Percentiles rank a stretch among this genome's conserved stretches.
phyloP scores from a whole-genome alignment of 2,113 vertebrate species.

The Xiphophorus couchianus region DNA sequence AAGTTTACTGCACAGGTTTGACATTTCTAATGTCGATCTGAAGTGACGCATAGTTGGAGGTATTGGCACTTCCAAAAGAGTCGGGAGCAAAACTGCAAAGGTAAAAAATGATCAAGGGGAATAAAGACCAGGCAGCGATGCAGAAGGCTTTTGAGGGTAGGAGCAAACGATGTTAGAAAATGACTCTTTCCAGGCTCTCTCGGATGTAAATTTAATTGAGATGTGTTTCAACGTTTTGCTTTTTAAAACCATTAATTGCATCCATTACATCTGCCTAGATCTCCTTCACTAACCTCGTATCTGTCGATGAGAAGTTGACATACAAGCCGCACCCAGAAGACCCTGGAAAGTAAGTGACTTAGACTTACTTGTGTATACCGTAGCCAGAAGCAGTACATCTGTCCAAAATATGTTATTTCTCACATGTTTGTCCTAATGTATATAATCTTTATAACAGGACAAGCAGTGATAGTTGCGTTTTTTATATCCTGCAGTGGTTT shows the following conservation, averaged over 20 bases:
- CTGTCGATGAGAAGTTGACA: constrained; percentile 93
- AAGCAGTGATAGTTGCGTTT: not conserved
- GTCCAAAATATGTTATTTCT: not conserved
- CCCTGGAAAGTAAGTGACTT: constrained; percentile 84
- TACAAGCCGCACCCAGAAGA: constrained; percentile 95
- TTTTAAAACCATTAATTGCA: not conserved
- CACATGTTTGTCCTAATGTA: not conserved
- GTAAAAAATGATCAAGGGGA: not conserved
- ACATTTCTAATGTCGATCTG: no score
- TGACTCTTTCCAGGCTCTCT: not conserved
- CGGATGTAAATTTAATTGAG: not conserved
- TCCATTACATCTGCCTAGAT: constrained; percentile 78
- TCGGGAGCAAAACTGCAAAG: not conserved
- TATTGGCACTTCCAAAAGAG: no score
- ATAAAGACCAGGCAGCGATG: no score
- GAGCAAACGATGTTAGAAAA: not conserved
- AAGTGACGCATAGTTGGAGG: no score
- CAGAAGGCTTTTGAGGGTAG: not conserved
- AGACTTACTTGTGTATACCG: not conserved
- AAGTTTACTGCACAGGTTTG: no score
- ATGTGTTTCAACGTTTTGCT: not conserved
- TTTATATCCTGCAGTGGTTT: not conserved
- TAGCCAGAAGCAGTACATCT: not conserved
- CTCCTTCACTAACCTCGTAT: constrained; percentile 96
- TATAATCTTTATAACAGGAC: not conserved